phyloP scores from a whole-genome alignment of 2,797 vertebrate genomes.

The Sebastes vulpes region DNA sequence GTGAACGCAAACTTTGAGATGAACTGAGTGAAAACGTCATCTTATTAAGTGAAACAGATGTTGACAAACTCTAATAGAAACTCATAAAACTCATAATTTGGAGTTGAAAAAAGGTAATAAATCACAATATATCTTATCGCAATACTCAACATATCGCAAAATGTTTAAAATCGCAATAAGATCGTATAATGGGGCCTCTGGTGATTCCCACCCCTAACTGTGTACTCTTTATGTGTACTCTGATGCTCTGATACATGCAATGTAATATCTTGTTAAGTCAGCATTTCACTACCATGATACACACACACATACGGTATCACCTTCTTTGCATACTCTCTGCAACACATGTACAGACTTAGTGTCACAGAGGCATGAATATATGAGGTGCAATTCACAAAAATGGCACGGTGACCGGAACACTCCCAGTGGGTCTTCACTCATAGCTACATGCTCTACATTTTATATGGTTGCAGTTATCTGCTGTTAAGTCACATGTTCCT shows the following conservation, averaged over 20 bases:
- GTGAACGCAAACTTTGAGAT: too few relatives aligned
- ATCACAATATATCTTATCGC: too few relatives aligned
- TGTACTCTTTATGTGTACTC: not conserved
- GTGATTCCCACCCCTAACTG: too few relatives aligned
- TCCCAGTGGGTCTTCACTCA: slow-evolving; percentile 6
- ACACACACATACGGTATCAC: not conserved
- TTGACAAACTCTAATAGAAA: too few relatives aligned
- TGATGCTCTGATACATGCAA: not conserved
- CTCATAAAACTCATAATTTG: too few relatives aligned
- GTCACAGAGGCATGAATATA: slow-evolving; percentile 19
- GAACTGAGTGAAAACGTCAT: too few relatives aligned
- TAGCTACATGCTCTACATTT: not conserved
- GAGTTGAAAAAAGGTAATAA: too few relatives aligned
- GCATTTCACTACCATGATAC: not conserved
- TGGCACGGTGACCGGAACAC: slow-evolving; percentile 18
- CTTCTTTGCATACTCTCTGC: not conserved
- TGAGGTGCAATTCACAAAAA: slow-evolving; percentile 30
- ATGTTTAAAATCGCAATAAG: too few relatives aligned
- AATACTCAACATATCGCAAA: too few relatives aligned
- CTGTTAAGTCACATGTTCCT: slow-evolving; percentile 6
- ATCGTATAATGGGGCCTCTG: too few relatives aligned
- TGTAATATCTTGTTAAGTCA: not conserved
- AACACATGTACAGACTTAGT: slow-evolving; percentile 31
- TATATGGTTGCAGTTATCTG: not conserved
- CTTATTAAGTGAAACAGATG: too few relatives aligned